Evolutionary conservation across 1,140 invertebrate species (phyloP).

Genomic region (Neotoxoptera formosana): DNA sequence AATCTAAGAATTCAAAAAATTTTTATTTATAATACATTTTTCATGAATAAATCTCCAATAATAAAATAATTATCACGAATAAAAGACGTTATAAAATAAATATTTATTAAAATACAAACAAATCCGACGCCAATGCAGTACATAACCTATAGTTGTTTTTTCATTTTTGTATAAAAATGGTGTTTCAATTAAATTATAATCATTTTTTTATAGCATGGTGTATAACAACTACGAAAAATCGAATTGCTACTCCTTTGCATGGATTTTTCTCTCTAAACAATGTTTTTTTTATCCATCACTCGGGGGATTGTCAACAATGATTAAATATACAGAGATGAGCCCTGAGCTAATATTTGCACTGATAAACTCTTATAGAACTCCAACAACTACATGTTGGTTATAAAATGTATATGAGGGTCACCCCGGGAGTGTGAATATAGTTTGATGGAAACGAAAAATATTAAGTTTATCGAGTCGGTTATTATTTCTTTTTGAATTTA

Average conservation of each 20-base stretch:
- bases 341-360: constrained; percentile 23
- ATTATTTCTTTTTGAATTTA: constrained; percentile 10
- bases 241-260: neutral
- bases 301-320: neutral
- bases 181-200: neutral
- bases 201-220: neutral
- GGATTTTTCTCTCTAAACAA: neutral
- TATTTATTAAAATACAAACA: neutral
- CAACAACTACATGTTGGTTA: neutral
- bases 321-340: neutral
- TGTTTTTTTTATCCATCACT: neutral
- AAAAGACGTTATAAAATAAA: neutral
- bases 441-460: neutral
- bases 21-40: neutral
- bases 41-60: neutral
- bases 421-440: neutral
- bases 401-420: neutral
- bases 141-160: neutral
- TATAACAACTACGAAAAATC: neutral
- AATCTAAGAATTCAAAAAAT: neutral
- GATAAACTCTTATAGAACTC: constrained; percentile 16
- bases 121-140: neutral
- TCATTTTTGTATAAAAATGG: neutral
- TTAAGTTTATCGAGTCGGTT: constrained; percentile 23
- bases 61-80: neutral